phyloP scores from a whole-genome alignment of 2,888 invertebrate species.

The Platycheirus rosarum region DNA sequence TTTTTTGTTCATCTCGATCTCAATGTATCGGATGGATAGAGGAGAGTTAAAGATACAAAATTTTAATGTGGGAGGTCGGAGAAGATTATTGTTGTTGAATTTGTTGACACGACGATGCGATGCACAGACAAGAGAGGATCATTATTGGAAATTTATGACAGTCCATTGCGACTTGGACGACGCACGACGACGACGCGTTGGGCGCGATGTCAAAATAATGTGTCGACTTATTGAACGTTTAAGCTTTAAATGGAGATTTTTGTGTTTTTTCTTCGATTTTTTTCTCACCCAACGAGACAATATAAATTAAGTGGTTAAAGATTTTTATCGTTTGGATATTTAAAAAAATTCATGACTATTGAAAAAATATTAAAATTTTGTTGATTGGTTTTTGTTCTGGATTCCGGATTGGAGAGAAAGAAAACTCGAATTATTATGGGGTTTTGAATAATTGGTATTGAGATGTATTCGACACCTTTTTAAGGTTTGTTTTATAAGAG shows the following conservation, averaged over 20 bases:
- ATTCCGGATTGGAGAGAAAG: not conserved
- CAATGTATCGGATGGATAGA: no score
- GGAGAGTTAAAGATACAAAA: not conserved
- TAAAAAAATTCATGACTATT: conserved; percentile 51
- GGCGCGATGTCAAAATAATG: conserved; percentile 67
- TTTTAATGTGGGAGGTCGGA: conserved; percentile 60
- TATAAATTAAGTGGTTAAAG: conserved; percentile 48
- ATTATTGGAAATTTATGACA: conserved; percentile 66
- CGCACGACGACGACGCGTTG: conserved; percentile 3
- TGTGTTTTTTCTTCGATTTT: conserved; percentile 13
- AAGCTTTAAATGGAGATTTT: conserved; percentile 62
- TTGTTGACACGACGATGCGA: conserved; percentile 22
- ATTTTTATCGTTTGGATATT: conserved; percentile 50
- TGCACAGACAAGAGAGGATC: conserved; percentile 46
- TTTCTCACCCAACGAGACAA: conserved; percentile 38
- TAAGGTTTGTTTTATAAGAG: not conserved
- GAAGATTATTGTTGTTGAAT: conserved; percentile 35
- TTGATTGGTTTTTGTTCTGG: conserved; percentile 40
- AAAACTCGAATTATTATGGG: not conserved
- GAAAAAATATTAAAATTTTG: conserved; percentile 58
- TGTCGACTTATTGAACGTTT: conserved; percentile 63
- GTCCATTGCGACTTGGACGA: conserved; percentile 50
- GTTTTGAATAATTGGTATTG: conserved; percentile 13
- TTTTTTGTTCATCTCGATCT: not conserved
- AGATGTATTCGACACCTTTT: conserved; percentile 33